These are phyloP conservation scores for Torymus texanus DNA, from an alignment of 2,888 invertebrate species.

Conservation along the genomic window DNA sequence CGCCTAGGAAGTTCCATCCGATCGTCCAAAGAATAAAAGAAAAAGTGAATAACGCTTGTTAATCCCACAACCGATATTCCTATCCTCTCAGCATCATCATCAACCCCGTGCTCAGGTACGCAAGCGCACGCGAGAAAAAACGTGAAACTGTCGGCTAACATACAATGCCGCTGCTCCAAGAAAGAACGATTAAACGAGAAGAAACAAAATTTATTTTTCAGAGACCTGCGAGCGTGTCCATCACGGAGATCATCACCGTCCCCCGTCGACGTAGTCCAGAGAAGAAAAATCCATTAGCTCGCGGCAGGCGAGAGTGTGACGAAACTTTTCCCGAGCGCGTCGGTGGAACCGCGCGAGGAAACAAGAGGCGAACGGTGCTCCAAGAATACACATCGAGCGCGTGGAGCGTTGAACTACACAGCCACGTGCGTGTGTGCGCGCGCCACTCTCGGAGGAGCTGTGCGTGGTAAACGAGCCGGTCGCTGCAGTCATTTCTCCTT, in stretches of 20 bases:
- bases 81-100: too few species aligned
- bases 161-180: too few species aligned
- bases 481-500: too few species aligned
- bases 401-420: slow-evolving; percentile 49
- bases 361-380: slow-evolving; percentile 18
- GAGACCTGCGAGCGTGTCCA: neutral
- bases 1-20: too few species aligned
- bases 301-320: slow-evolving; percentile 23
- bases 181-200: slow-evolving; percentile 1
- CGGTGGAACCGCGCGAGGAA: neutral
- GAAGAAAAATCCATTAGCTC: slow-evolving; percentile 14
- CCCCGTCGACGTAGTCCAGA: neutral
- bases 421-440: slow-evolving; percentile 7
- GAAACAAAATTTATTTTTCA: slow-evolving; percentile 23
- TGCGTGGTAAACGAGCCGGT: too few species aligned
- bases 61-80: too few species aligned
- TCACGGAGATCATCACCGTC: neutral
- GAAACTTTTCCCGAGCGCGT: slow-evolving; percentile 20
- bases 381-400: slow-evolving; percentile 19
- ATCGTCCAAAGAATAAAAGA: too few species aligned
- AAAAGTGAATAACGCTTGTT: too few species aligned
- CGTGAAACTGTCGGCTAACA: too few species aligned
- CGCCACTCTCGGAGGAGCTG: neutral
- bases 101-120: too few species aligned
- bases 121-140: too few species aligned